Evolutionary conservation across 2,888 invertebrate genomes (phyloP).

Genomic region (Eupeodes latifasciatus): DNA sequence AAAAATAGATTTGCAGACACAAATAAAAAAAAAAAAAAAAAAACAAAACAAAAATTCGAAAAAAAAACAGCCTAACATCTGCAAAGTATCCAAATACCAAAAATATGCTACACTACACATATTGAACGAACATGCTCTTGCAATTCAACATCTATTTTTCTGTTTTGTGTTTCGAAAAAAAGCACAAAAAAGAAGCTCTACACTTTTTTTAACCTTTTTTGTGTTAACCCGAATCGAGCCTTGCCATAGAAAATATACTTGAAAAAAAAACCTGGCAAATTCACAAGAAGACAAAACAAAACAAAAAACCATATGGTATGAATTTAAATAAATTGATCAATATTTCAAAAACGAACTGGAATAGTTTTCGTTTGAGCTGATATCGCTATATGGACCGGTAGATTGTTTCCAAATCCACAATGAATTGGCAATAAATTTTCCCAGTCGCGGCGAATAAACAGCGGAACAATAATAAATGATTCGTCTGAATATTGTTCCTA

Average conservation of each 20-base stretch:
- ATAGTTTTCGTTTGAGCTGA: conserved; percentile 65
- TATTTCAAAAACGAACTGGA: conserved; percentile 67
- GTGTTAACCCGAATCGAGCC: conserved; percentile 3
- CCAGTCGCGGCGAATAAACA: conserved; percentile 46
- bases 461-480: conserved; percentile 64
- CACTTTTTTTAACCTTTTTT: background rate
- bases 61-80: conserved; percentile 50
- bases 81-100: conserved; percentile 49
- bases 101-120: conserved; percentile 10
- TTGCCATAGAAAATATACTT: background rate
- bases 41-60: background rate
- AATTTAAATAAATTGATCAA: conserved; percentile 76
- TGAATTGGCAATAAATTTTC: conserved; percentile 67
- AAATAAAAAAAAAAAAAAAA: background rate
- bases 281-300: conserved; percentile 22
- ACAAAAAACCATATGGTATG: conserved; percentile 22
- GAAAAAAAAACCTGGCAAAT: conserved; percentile 25
- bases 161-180: background rate
- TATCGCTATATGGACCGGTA: conserved; percentile 40
- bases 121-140: conserved; percentile 38
- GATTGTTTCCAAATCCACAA: conserved; percentile 52
- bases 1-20: conserved; percentile 48
- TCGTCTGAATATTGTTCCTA: conserved; percentile 37
- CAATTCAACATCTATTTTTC: conserved; percentile 54
- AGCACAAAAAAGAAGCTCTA: background rate